Evolutionary conservation across 2,113 vertebrate species (phyloP).

Genomic region (Cebus imitator): DNA sequence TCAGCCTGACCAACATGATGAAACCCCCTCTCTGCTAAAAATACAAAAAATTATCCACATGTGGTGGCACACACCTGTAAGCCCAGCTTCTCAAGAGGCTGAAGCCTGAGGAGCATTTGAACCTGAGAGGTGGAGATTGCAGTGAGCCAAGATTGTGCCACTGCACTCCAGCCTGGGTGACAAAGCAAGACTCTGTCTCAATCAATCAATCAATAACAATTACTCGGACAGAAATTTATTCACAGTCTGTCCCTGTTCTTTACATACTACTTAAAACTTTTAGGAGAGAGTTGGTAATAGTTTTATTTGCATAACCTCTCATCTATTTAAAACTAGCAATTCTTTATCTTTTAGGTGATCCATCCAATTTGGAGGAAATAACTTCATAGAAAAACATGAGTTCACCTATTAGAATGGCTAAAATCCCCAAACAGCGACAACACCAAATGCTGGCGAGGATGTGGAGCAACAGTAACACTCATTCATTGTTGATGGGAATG

Average conservation of each 20-base stretch:
- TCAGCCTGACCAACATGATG: too few relatives aligned
- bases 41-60: too few relatives aligned
- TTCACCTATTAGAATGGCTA: neutral
- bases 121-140: too few relatives aligned
- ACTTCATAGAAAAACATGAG: neutral
- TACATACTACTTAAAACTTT: neutral
- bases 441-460: neutral
- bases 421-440: neutral
- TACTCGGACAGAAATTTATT: neutral
- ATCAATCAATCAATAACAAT: neutral
- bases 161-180: too few relatives aligned
- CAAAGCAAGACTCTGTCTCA: too few relatives aligned
- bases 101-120: too few relatives aligned
- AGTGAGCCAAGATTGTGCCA: too few relatives aligned
- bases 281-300: neutral
- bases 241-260: neutral
- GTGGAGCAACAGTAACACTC: neutral
- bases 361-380: neutral
- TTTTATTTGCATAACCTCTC: neutral
- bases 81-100: too few relatives aligned
- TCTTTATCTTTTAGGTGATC: neutral
- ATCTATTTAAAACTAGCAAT: neutral
- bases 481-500: neutral
- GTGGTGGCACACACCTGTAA: too few relatives aligned
- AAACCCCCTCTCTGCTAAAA: too few relatives aligned